These are phyloP conservation scores for Labeo calbasu DNA, from an alignment of 2,797 vertebrate species.

Conservation along the genomic window DNA sequence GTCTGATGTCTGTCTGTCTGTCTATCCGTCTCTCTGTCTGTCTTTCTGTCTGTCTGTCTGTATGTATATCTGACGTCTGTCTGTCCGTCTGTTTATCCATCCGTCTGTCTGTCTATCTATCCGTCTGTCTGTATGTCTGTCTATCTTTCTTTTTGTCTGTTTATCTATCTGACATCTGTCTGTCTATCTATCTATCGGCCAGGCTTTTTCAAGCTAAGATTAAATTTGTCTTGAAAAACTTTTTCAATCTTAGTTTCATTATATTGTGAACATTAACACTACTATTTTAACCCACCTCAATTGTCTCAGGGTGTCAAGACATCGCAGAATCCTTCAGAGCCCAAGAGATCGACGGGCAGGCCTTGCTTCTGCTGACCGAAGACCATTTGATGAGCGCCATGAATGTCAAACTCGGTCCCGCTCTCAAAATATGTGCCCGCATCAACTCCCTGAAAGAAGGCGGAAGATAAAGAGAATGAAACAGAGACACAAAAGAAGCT, in stretches of 20 bases:
- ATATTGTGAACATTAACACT: background rate
- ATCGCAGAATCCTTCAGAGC: conserved; percentile 94
- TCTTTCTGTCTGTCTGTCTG: background rate
- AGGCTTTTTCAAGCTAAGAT: background rate
- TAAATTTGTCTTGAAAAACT: background rate
- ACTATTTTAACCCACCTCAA: conserved; percentile 2
- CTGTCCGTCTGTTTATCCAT: background rate
- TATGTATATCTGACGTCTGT: background rate
- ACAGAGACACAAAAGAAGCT: conserved; percentile 25
- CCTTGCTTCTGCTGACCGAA: conserved; percentile 94
- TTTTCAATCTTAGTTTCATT: background rate
- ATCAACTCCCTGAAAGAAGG: conserved; percentile 93
- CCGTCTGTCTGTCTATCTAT: too few species aligned
- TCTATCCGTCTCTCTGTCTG: too few species aligned
- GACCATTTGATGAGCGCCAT: conserved; percentile 98
- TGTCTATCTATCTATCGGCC: background rate
- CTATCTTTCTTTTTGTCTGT: too few species aligned
- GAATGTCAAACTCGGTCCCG: conserved; percentile 97
- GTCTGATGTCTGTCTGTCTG: too few species aligned
- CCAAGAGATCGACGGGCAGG: conserved; percentile 98
- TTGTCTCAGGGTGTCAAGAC: conserved; percentile 87
- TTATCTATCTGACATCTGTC: background rate
- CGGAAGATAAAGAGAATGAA: conserved; percentile 47
- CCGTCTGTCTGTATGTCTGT: background rate
- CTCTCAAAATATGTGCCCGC: conserved; percentile 98